These are phyloP conservation scores for Tapirus terrestris DNA, from an alignment of 2,113 vertebrate species.

Conservation along the genomic window DNA sequence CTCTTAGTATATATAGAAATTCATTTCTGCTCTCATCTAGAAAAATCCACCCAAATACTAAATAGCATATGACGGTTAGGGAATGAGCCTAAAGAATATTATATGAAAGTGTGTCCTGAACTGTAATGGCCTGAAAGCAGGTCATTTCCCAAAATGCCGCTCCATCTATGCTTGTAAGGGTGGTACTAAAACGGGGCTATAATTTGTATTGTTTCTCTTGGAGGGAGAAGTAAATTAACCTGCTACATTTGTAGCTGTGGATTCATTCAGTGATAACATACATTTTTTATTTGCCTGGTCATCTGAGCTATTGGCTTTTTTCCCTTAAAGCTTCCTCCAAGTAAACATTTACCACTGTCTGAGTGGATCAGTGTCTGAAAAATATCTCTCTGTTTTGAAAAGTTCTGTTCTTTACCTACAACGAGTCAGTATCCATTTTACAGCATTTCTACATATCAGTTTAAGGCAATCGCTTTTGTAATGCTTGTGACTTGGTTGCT, in stretches of 20 bases:
- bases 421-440: neutral
- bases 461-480: neutral
- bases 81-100: neutral
- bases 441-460: neutral
- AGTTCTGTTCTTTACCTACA: neutral
- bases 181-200: neutral
- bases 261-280: conserved; percentile 43
- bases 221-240: conserved; percentile 27
- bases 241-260: conserved; percentile 39
- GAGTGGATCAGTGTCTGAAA: neutral
- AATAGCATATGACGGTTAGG: neutral
- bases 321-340: neutral
- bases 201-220: neutral
- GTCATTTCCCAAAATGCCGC: neutral
- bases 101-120: neutral
- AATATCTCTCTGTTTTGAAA: conserved; percentile 18
- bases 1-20: neutral
- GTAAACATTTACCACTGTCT: conserved; percentile 23
- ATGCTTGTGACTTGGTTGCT: neutral
- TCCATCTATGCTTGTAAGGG: neutral
- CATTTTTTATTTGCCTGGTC: conserved; percentile 56
- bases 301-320: conserved; percentile 34
- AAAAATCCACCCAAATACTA: conserved; percentile 13
- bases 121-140: neutral
- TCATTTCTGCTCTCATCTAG: neutral